Conservation (phyloP, 2,797 vertebrate genomes). For the Enteromius viviparus region DNA sequence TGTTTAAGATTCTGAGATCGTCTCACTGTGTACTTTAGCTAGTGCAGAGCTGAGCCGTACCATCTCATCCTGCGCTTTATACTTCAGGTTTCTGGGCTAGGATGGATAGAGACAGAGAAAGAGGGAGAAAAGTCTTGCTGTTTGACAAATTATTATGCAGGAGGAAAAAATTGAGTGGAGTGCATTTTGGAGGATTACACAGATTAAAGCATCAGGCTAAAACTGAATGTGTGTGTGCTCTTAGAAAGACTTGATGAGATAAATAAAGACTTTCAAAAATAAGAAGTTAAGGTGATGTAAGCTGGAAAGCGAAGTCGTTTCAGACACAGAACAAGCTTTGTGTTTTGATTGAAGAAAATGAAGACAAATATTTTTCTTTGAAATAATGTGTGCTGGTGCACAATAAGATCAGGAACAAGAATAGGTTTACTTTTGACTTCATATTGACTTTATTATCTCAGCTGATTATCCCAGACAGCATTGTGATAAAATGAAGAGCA, state of each 20-base stretch:
- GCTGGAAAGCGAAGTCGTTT: background rate
- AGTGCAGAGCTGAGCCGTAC: slow-evolving; percentile 19
- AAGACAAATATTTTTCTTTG: background rate
- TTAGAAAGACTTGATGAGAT: slow-evolving; percentile 19
- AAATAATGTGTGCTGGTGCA: background rate
- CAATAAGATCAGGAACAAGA: background rate
- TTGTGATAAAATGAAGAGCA: slow-evolving; percentile 2
- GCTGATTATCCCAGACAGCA: background rate
- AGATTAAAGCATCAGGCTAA: slow-evolving; percentile 51
- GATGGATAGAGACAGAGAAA: slow-evolving; percentile 32
- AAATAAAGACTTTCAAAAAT: slow-evolving; percentile 13
- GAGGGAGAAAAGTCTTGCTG: background rate
- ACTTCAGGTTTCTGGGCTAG: slow-evolving; percentile 1
- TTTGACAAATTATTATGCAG: slow-evolving; percentile 31
- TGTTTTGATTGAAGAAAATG: slow-evolving; percentile 32
- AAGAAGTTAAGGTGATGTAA: background rate
- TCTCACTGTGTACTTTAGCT: slow-evolving; percentile 40
- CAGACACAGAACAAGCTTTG: background rate
- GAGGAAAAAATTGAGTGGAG: background rate
- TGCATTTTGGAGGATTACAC: slow-evolving; percentile 57
- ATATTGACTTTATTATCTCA: slow-evolving; percentile 1
- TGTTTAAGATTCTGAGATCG: slow-evolving; percentile 55
- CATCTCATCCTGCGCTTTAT: slow-evolving; percentile 19
- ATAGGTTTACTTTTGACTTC: slow-evolving; percentile 1
- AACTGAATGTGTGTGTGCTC: slow-evolving; percentile 22